phyloP scores from a whole-genome alignment of 2,113 vertebrate genomes.

The Perca flavescens region DNA sequence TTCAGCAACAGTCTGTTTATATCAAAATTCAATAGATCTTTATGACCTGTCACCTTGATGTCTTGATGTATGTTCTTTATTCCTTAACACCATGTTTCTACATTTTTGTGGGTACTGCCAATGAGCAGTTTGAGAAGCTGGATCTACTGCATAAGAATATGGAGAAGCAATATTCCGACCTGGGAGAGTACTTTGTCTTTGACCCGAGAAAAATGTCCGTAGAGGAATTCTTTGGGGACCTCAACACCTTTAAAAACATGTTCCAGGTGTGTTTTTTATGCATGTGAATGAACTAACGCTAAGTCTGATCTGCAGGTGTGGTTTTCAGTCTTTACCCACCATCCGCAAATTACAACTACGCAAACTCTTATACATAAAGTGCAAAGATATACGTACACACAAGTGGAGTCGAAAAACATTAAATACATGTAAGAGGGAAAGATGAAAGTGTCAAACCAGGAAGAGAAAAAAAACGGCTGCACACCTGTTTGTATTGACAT shows the following conservation, averaged over 20 bases:
- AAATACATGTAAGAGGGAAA: not conserved
- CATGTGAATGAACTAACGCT: conserved; percentile 5
- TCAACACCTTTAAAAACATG: conserved; percentile 90
- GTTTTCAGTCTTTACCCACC: conserved; percentile 5
- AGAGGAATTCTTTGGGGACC: conserved; percentile 89
- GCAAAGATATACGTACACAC: conserved; percentile 4
- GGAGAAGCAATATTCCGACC: conserved; percentile 86
- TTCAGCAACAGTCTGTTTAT: not conserved
- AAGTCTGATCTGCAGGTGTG: not conserved
- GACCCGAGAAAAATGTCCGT: conserved; percentile 85
- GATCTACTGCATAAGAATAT: conserved; percentile 88
- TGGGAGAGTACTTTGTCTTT: conserved; percentile 88
- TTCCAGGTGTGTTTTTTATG: conserved; percentile 84
- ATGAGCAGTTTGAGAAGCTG: conserved; percentile 88
- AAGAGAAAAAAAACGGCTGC: not conserved
- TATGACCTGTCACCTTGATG: not conserved
- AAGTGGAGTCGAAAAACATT: not conserved
- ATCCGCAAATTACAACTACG: not conserved
- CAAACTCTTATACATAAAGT: not conserved
- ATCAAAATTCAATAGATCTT: not conserved
- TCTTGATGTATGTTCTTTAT: not conserved
- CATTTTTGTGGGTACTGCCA: conserved; percentile 86
- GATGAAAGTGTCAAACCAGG: conserved; percentile 28
- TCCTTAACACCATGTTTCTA: conserved; percentile 82
- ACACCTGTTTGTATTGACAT: conserved; percentile 60